Conservation (phyloP, 2,113 vertebrate species). For the Hemichromis elongatus region DNA sequence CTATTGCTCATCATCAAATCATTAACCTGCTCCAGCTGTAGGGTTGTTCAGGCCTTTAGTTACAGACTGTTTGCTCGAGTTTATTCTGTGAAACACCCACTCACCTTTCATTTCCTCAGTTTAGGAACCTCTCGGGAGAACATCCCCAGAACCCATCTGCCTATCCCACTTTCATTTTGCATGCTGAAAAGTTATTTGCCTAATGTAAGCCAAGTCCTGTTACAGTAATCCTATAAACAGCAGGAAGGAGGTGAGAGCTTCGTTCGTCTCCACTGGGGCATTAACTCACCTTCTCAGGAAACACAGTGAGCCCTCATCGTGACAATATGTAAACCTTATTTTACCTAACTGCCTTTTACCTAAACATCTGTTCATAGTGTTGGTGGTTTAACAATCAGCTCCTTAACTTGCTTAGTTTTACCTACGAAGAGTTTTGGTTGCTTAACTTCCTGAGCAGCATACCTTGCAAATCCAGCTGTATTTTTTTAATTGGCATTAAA, state of each 20-base stretch:
- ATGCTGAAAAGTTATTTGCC: background rate
- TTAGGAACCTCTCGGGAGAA: background rate
- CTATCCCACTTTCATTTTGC: background rate
- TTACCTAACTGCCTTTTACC: background rate
- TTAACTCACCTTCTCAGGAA: background rate
- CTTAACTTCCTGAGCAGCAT: background rate
- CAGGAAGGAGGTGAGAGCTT: background rate
- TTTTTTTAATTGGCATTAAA: background rate
- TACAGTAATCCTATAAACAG: no score
- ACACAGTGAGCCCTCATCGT: background rate
- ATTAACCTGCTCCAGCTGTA: background rate
- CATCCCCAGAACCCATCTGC: background rate
- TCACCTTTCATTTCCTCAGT: background rate
- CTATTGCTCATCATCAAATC: background rate
- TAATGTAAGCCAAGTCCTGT: background rate
- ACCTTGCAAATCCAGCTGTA: background rate
- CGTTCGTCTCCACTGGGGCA: background rate
- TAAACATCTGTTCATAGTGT: background rate
- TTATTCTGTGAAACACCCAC: background rate
- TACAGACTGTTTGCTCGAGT: background rate
- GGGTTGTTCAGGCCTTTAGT: background rate
- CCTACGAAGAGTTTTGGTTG: background rate
- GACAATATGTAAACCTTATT: background rate
- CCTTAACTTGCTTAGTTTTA: background rate
- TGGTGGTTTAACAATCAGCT: background rate